A percentile compares a stretch with the other conserved stretches of the same genome.
Conservation (phyloP, 2,113 vertebrate species). For the Oreochromis spilurus region DNA sequence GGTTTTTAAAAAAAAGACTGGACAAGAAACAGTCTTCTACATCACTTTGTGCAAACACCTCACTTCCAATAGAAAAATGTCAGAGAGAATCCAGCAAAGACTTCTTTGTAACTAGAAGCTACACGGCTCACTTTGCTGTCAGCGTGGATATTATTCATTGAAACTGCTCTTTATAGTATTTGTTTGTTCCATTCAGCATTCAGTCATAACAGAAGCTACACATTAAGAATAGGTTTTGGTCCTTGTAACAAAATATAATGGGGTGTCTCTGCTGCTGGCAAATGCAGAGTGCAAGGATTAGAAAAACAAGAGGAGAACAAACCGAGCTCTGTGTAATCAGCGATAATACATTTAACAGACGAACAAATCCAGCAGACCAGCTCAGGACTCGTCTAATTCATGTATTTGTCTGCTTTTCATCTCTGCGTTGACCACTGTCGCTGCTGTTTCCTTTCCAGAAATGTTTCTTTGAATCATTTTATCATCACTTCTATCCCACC, state of each 20-base stretch:
- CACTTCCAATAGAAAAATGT: background rate
- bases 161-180: constrained; percentile 48
- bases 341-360: background rate
- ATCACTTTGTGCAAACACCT: background rate
- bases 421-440: background rate
- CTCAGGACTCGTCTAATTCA: background rate
- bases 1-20: background rate
- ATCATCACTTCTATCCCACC: constrained; percentile 34
- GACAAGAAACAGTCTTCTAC: too few relatives aligned
- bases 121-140: background rate
- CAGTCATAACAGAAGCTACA: background rate
- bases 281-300: background rate
- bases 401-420: background rate
- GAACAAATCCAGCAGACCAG: background rate
- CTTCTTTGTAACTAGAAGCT: background rate
- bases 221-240: background rate
- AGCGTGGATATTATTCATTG: constrained; percentile 46
- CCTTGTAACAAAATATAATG: background rate
- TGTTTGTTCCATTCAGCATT: constrained; percentile 48
- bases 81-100: background rate
- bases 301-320: background rate
- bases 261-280: background rate
- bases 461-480: constrained; percentile 16
- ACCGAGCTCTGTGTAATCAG: background rate
- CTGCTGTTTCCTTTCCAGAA: background rate